Evolutionary conservation across 2,797 vertebrate genomes (phyloP).

Genomic region (Sebastes cheni): DNA sequence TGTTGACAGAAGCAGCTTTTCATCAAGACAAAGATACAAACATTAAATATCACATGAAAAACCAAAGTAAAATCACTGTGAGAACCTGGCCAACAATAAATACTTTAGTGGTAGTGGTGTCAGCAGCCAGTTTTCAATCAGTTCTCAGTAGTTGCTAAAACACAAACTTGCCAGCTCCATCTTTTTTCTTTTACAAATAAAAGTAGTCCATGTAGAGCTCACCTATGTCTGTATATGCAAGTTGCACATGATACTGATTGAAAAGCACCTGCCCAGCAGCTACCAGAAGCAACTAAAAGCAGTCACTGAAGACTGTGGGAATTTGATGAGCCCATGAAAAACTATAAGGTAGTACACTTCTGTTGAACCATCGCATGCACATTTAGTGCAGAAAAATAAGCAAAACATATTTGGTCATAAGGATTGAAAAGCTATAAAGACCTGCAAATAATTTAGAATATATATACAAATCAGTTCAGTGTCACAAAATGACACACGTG

Average conservation of each 20-base stretch:
- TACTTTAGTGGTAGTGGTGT: not conserved
- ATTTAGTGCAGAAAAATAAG: slow-evolving; percentile 36
- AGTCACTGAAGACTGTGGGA: not conserved
- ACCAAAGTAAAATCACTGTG: not conserved
- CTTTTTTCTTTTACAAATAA: not conserved
- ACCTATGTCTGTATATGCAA: not conserved
- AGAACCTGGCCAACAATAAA: not conserved
- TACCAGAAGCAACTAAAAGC: not conserved
- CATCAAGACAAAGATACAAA: not conserved
- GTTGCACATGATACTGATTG: not conserved
- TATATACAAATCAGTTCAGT: slow-evolving; percentile 34
- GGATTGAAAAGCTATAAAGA: slow-evolving; percentile 39
- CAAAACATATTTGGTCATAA: slow-evolving; percentile 43
- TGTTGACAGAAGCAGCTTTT: not conserved
- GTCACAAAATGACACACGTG: slow-evolving; percentile 5
- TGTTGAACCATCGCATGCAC: not conserved
- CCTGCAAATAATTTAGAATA: slow-evolving; percentile 31
- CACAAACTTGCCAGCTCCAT: not conserved
- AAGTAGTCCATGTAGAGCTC: not conserved
- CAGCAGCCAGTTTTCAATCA: not conserved
- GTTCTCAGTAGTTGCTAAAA: not conserved
- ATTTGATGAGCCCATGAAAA: not conserved
- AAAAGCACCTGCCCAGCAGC: not conserved
- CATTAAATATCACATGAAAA: not conserved
- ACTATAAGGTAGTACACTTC: not conserved